Conservation (phyloP, 2,113 vertebrate genomes). For the Camarhynchus parvulus region DNA sequence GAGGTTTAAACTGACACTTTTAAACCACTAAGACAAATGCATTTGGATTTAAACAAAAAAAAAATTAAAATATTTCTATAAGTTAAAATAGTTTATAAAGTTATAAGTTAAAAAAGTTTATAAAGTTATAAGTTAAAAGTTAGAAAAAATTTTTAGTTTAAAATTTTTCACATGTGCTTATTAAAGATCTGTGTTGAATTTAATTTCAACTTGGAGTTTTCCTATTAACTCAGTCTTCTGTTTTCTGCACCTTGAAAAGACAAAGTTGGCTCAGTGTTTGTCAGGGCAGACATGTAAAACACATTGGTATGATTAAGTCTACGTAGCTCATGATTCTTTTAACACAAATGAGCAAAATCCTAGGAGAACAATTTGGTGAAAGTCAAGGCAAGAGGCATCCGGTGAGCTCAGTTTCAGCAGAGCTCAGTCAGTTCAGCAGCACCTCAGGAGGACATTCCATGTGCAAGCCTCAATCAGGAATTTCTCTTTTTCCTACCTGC, state of each 20-base stretch:
- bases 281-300: not conserved
- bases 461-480: not conserved
- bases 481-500: too few species aligned
- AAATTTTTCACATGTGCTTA: not conserved
- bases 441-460: not conserved
- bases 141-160: not conserved
- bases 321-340: not conserved
- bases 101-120: not conserved
- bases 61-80: not conserved
- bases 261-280: not conserved
- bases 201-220: not conserved
- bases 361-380: not conserved
- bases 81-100: not conserved
- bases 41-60: not conserved
- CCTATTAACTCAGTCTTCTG: not conserved
- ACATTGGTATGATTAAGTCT: not conserved
- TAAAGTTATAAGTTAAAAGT: not conserved
- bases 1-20: not conserved
- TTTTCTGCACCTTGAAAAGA: not conserved
- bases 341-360: not conserved
- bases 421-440: not conserved
- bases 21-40: not conserved
- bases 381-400: not conserved
- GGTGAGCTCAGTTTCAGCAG: not conserved
- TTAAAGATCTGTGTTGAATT: not conserved